Evolutionary conservation across 2,888 invertebrate genomes (phyloP), one percentile per base, ranked within the genome.

Genomic region (Rapana venosa): DNA sequence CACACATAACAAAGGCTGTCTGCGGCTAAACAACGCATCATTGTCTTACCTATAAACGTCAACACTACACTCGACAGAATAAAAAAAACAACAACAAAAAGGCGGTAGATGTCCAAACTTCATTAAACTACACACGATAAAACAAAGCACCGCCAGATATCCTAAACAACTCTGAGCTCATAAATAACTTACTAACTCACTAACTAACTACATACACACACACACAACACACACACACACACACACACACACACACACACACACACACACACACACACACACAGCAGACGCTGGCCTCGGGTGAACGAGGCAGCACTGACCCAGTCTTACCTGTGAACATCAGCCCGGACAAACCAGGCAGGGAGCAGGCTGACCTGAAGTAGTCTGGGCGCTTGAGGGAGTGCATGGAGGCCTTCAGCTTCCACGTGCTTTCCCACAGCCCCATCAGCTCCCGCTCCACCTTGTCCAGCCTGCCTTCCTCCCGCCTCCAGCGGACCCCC

Each of bases 251-350:
- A 56, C 84, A 30, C 47, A 47, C 84, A 30, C 47, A 47, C 84
- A 30, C 47, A 84, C 84, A 36, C 47, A 84, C 84, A 36, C 47
- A 84, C 47, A 20, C 84, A 84, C 84, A 84, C 47, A 84, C 84
- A 84, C 84, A 84, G 47, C 47, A 79, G 32, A 77, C 77, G 11
- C n/a, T n/a, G n/a, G n/a, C n/a, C n/a, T n/a, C n/a, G n/a, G n/a
- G n/a, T n/a, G n/a, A n/a, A n/a, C n/a, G 47, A 47, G 47, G 61
- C 61, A 61, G 61, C n/a, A 1, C 22, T n/a, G 11, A 15, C 1
- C 58, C 58, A 1, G 15, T 15, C 77, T 61, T 93, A 94, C 94
- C 94, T 92, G 93, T 91, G 89, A 94, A 93, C 93, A 94, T 93
- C 74, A 94, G 93, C n/a, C 93, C 91, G 17, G 94, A 91, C 26